Evolutionary conservation across 1,140 invertebrate genomes (phyloP).

Genomic region (Ips typographus): DNA sequence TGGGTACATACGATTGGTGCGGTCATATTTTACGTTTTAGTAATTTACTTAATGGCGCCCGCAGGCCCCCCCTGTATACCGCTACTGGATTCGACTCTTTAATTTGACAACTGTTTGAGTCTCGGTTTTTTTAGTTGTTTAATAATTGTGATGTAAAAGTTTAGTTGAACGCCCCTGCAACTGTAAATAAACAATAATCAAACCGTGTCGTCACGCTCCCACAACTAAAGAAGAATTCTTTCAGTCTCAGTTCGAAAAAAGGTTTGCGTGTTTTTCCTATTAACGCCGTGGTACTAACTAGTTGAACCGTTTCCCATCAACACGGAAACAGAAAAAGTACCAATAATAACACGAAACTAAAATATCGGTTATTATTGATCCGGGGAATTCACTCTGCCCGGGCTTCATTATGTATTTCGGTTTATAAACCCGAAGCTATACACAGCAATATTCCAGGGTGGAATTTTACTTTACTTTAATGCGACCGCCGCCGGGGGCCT

Average conservation of each 20-base stretch:
- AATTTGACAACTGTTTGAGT: constrained; percentile 23
- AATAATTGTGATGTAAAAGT: no score
- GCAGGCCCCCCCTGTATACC: constrained; percentile 9
- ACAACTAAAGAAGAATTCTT: background rate
- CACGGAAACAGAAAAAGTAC: background rate
- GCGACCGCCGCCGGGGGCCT: constrained; percentile 13
- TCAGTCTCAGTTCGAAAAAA: background rate
- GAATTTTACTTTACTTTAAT: constrained; percentile 36
- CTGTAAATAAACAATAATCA: background rate
- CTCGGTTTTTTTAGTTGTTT: background rate
- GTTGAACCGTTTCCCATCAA: background rate
- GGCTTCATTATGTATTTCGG: constrained; percentile 15
- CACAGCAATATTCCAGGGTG: constrained; percentile 14
- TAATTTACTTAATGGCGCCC: constrained; percentile 7
- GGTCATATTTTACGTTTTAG: background rate
- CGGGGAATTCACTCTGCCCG: constrained; percentile 5
- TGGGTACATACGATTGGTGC: no score
- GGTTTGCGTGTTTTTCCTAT: background rate
- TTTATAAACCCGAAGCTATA: constrained; percentile 10
- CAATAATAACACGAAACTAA: background rate
- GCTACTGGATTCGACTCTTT: constrained; percentile 18
- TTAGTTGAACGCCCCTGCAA: no score
- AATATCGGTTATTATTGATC: background rate
- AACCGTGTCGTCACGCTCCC: background rate
- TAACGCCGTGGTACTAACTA: background rate